Evolutionary conservation across 2,797 vertebrate genomes (phyloP).

Genomic region (Cirrhinus mrigala): DNA sequence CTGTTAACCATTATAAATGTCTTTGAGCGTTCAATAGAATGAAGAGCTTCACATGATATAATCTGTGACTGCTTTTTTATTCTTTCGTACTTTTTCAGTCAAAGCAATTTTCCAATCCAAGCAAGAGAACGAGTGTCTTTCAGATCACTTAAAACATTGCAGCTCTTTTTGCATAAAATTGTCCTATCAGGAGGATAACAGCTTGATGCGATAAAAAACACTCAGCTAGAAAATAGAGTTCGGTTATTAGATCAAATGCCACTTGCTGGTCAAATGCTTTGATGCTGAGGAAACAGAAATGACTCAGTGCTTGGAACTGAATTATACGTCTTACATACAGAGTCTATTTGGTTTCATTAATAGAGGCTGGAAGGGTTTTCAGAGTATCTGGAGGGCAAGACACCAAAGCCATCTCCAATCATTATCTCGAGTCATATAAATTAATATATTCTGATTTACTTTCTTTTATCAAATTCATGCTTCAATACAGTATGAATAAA

Average conservation of each 20-base stretch:
- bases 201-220: background rate
- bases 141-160: background rate
- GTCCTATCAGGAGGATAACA: constrained; percentile 1
- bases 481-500: background rate
- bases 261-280: constrained; percentile 14
- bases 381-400: background rate
- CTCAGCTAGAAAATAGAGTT: constrained; percentile 12
- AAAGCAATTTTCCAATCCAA: background rate
- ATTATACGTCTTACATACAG: constrained; percentile 4
- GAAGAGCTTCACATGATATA: background rate
- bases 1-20: background rate
- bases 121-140: background rate
- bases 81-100: background rate
- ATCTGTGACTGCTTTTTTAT: background rate
- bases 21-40: background rate
- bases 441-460: background rate
- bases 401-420: background rate
- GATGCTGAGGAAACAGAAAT: constrained; percentile 5
- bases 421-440: background rate
- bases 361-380: background rate
- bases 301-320: background rate
- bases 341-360: background rate
- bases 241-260: background rate
- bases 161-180: constrained; percentile 13
- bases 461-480: background rate